Percentiles rank a stretch among this genome's conserved stretches.
Evolutionary conservation across 1,140 invertebrate genomes (phyloP).

Genomic region (Rhagoletis pomonella): DNA sequence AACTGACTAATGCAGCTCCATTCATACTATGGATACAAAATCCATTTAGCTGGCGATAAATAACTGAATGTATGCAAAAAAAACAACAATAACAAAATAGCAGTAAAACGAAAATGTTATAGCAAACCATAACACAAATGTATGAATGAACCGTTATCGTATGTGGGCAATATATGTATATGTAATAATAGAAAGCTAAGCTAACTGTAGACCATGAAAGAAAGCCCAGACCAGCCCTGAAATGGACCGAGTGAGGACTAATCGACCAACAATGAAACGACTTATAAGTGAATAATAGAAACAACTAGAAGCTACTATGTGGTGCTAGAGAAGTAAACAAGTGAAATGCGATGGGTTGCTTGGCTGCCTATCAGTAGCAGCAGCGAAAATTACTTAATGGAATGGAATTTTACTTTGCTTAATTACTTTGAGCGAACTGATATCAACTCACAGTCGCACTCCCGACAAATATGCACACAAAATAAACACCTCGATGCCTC

Average conservation of each 20-base stretch:
- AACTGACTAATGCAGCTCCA: background rate
- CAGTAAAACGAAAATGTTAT: slow-evolving; percentile 61
- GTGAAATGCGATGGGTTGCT: background rate
- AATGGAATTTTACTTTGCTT: slow-evolving; percentile 71
- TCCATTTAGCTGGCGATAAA: slow-evolving; percentile 68
- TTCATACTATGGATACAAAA: slow-evolving; percentile 58
- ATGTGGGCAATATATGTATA: background rate
- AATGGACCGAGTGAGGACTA: background rate
- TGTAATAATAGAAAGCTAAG: background rate
- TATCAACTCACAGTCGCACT: slow-evolving; percentile 43
- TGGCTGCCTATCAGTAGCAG: background rate
- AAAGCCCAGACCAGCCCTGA: too few relatives aligned
- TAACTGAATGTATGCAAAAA: slow-evolving; percentile 46
- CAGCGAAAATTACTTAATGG: slow-evolving; percentile 57
- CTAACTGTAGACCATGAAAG: background rate
- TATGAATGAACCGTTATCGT: background rate
- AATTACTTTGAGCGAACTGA: slow-evolving; percentile 70
- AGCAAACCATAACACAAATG: background rate
- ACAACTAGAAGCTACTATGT: background rate
- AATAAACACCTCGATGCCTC: background rate
- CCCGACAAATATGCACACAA: background rate
- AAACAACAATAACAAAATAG: background rate
- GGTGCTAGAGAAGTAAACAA: background rate
- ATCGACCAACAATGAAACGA: background rate
- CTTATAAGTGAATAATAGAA: background rate